Conservation (phyloP, 2,797 vertebrate species). For the Sternotherus odoratus region DNA sequence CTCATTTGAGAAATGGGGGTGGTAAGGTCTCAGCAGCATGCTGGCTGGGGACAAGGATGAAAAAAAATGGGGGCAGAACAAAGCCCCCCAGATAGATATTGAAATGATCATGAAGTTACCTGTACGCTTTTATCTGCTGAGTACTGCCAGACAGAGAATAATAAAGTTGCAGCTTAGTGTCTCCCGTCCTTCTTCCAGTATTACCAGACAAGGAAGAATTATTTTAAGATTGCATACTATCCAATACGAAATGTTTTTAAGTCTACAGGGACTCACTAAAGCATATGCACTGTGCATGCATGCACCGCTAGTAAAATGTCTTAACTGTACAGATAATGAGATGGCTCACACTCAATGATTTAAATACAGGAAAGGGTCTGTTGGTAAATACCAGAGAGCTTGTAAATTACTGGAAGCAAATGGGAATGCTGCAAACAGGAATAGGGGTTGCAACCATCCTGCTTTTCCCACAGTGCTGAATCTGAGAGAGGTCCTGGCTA, state of each 20-base stretch:
- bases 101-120: background rate
- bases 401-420: background rate
- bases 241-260: slow-evolving; percentile 30
- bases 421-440: background rate
- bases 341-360: slow-evolving; percentile 36
- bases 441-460: background rate
- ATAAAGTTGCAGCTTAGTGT: background rate
- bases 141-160: background rate
- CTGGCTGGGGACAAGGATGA: background rate
- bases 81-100: background rate
- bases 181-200: background rate
- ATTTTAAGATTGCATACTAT: background rate
- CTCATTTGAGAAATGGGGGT: background rate
- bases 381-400: background rate
- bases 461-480: background rate
- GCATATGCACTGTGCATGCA: slow-evolving; percentile 32
- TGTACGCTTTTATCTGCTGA: background rate
- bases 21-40: background rate
- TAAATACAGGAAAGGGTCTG: slow-evolving; percentile 49
- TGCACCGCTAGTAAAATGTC: slow-evolving; percentile 29
- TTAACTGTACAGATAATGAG: slow-evolving; percentile 10
- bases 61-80: background rate
- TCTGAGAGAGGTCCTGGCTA: background rate
- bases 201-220: background rate
- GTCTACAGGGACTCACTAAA: slow-evolving; percentile 14